phyloP scores from a whole-genome alignment of 2,113 vertebrate species.

The Melierax canorus region DNA sequence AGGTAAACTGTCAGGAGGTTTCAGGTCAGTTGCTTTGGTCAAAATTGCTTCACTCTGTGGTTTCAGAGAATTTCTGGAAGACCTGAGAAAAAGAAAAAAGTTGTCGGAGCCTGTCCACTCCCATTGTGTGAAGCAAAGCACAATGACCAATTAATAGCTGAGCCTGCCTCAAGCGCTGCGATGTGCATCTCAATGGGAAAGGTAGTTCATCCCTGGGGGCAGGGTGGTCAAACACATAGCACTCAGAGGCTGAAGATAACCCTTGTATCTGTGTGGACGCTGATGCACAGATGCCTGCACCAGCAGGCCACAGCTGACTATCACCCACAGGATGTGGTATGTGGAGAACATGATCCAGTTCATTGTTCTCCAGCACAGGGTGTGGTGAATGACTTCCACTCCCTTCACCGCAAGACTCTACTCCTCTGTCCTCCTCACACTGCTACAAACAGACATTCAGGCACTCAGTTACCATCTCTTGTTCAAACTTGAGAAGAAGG shows the following conservation, averaged over 20 bases:
- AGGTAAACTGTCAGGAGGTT: neutral
- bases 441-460: neutral
- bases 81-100: conserved; percentile 40
- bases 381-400: neutral
- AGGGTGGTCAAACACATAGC: neutral
- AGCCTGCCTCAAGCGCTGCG: neutral
- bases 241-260: neutral
- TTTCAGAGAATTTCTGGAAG: conserved; percentile 65
- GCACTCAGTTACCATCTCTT: neutral
- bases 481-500: neutral
- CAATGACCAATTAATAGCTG: neutral
- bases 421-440: neutral
- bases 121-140: neutral
- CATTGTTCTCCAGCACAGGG: accelerated
- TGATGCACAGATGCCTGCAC: neutral
- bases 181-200: neutral
- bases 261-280: neutral
- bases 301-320: neutral
- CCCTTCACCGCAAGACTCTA: neutral
- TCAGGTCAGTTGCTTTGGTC: conserved; percentile 58
- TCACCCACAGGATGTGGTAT: neutral
- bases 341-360: neutral
- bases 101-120: neutral
- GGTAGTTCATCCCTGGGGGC: neutral
- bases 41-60: conserved; percentile 37